Base-by-base conservation (phyloP, 2,113 vertebrate species). In the Ceyx melanurus region DNA sequence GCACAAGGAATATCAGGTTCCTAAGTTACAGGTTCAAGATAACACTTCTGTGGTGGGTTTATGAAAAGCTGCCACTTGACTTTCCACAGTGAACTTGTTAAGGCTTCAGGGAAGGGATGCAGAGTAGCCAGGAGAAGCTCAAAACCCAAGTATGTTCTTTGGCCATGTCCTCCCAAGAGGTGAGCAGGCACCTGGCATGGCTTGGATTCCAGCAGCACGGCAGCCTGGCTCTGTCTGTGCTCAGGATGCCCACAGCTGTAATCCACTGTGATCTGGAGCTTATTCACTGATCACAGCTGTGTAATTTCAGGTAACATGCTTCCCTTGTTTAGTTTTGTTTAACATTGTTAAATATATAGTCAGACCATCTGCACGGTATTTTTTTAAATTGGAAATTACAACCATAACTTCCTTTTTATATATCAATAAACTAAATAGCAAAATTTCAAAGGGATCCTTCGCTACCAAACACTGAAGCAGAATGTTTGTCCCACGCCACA, bases 341-440 rank as follows among this genome's bases (percentile, higher is more conserved):
- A 98, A 98, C 97, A 97, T 97, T 98, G 97, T 98, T 98, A 98
- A 98, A 98, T 98, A 98, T 98, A 98, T 97, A 98, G 98, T 98
- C 97, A 97, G 97, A 98, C 98, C 98, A 98, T 98, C 98, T 98
- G 98, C 97, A 98, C 97, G 85, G 97, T 97, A 98, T 97, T 98
- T 98, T 98, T 98, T 98, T 94, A 98, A 98, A 98, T 98, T 98
- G 98, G 97, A 98, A 98, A 98, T 98, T 98, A 98, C 98, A 98
- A 98, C 97, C 97, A 98, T 98, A 98, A 98, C 97, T 98, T 98
- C 97, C 97, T 98, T 98, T 98, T 98, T 98, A 98, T 98, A 98
- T 98, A 98, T 98, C 98, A 98, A 98, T 98, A 98, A 98, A 98
- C 98, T 98, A 98, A 98, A 98, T 97, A 98, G 97, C 97, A 98